Evolutionary conservation across 2,113 vertebrate species (phyloP).

Genomic region (Scomber colias): DNA sequence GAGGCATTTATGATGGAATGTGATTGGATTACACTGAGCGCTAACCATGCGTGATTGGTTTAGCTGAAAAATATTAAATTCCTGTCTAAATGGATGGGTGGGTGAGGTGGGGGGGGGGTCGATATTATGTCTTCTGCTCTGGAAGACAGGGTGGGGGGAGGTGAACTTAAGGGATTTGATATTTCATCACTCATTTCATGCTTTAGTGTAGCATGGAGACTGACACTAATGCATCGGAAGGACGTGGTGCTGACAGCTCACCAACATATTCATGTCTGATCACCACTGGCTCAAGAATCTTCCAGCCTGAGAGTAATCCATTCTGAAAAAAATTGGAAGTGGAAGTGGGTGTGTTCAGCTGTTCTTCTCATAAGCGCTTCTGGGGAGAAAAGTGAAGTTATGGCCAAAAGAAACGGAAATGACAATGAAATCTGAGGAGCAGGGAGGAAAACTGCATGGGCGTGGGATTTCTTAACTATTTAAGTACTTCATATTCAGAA

Average conservation of each 20-base stretch:
- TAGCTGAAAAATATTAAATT: constrained; percentile 87
- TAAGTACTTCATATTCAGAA: constrained; percentile 42
- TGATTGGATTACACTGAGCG: constrained; percentile 84
- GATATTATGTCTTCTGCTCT: constrained; percentile 76
- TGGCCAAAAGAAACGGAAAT: constrained; percentile 64
- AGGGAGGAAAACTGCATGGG: constrained; percentile 14
- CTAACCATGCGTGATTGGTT: constrained; percentile 84
- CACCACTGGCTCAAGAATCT: constrained; percentile 69
- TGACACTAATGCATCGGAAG: constrained; percentile 82
- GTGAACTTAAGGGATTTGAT: constrained; percentile 78
- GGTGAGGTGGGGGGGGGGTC: constrained; percentile 55
- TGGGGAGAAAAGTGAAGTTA: constrained; percentile 66
- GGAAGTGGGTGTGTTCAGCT: constrained; percentile 68
- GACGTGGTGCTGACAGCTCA: constrained; percentile 76
- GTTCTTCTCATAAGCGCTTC: constrained; percentile 66
- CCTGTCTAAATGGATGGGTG: constrained; percentile 77
- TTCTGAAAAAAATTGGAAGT: constrained; percentile 71
- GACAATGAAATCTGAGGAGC: constrained; percentile 59
- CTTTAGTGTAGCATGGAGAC: constrained; percentile 72
- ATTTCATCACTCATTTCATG: constrained; percentile 84
- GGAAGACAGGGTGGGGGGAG: constrained; percentile 49
- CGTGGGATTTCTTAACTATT: constrained; percentile 58
- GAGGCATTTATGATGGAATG: constrained; percentile 76
- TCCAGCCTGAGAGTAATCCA: constrained; percentile 68
- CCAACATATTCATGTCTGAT: constrained; percentile 74